Conservation (phyloP, 2,797 vertebrate genomes). For the Menidia menidia region DNA sequence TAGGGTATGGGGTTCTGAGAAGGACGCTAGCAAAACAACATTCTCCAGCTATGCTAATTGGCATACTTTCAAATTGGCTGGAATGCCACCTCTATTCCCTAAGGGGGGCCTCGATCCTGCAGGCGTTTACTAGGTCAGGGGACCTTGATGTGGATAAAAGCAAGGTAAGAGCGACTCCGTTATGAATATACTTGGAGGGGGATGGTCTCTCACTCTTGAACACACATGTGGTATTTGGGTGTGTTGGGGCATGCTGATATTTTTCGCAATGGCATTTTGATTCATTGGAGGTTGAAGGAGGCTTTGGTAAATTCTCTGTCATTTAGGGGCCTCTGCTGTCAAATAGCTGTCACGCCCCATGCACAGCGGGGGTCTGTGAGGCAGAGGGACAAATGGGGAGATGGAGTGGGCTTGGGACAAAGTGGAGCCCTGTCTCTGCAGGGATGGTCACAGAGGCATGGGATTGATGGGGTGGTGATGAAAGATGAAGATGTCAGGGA, state of each 20-base stretch:
- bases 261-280: conserved; percentile 48
- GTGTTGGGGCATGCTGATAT: conserved; percentile 44
- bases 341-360: conserved; percentile 67
- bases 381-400: conserved; percentile 40
- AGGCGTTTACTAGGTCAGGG: conserved; percentile 72
- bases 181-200: conserved; percentile 48
- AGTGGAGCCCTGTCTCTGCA: conserved; percentile 79
- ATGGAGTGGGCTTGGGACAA: conserved; percentile 69
- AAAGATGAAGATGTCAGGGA: conserved; percentile 81
- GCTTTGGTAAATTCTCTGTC: conserved; percentile 55
- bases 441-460: conserved; percentile 70
- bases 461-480: conserved; percentile 85
- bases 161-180: conserved; percentile 62
- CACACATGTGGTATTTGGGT: conserved; percentile 58
- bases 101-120: conserved; percentile 70
- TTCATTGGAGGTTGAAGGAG: conserved; percentile 24
- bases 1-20: conserved; percentile 41
- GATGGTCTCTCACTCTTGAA: conserved; percentile 52
- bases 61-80: conserved; percentile 75
- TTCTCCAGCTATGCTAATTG: conserved; percentile 76
- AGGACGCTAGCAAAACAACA: conserved; percentile 68
- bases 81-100: conserved; percentile 75
- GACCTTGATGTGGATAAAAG: conserved; percentile 73
- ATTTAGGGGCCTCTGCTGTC: conserved; percentile 69
- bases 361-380: conserved; percentile 52